Conservation (phyloP, 92 coral and sea anemone species). For the Heliopora coerulea region DNA sequence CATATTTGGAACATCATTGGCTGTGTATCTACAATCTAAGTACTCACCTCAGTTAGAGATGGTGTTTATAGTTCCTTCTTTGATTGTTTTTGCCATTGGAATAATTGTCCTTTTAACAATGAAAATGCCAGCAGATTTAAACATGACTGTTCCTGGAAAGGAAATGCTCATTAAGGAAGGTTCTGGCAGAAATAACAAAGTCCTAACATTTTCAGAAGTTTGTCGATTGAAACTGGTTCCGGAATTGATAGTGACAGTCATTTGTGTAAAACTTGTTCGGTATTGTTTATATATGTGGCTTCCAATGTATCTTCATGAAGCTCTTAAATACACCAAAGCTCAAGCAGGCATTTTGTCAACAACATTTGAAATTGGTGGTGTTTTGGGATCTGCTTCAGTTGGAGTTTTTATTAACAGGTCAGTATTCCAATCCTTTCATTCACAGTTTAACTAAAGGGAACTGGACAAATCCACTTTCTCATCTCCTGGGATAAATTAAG, state of each 20-base stretch:
- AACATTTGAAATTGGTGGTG: constrained; percentile 97
- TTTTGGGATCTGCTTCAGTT: constrained; percentile 80
- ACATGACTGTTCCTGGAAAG: constrained; percentile 62
- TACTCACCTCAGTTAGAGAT: constrained; percentile 70
- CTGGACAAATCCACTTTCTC: no score
- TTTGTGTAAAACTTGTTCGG: constrained; percentile 86
- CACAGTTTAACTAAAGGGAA: no score
- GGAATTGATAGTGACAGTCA: constrained; percentile 85
- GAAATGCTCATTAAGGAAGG: constrained; percentile 27
- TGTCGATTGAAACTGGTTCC: constrained; percentile 72
- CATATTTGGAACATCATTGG: constrained; percentile 88
- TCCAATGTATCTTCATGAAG: constrained; percentile 95
- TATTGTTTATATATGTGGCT: constrained; percentile 99
- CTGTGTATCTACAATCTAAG: constrained; percentile 76
- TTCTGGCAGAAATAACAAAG: not conserved
- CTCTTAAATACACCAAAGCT: constrained; percentile 69
- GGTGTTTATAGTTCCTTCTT: constrained; percentile 76
- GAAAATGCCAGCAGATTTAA: constrained; percentile 79
- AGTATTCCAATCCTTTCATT: not conserved
- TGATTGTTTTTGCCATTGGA: constrained; percentile 70
- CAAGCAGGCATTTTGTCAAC: constrained; percentile 97
- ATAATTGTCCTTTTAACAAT: constrained; percentile 73
- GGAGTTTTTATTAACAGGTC: constrained; percentile 83
- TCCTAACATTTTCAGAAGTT: constrained; percentile 19
- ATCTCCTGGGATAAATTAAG: no score